Evolutionary conservation across 2,113 vertebrate species (phyloP).

Genomic region (Alaudala cheleensis): DNA sequence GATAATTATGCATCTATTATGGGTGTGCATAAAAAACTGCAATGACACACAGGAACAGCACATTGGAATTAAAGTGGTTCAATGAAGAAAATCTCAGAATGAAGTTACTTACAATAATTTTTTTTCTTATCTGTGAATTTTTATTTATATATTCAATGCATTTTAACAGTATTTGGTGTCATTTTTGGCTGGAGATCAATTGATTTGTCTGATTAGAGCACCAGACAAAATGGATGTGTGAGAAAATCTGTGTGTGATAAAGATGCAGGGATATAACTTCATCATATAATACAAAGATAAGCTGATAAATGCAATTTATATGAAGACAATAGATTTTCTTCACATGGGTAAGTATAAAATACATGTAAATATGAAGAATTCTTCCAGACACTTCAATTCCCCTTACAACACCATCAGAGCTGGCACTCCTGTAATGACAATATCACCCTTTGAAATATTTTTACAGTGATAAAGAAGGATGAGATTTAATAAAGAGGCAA

Average conservation of each 20-base stretch:
- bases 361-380: neutral
- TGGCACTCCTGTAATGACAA: neutral
- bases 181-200: neutral
- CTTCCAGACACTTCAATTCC: neutral
- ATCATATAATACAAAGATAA: neutral
- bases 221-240: neutral
- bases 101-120: neutral
- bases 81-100: neutral
- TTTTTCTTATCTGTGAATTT: neutral
- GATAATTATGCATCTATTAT: neutral
- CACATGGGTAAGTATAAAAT: neutral
- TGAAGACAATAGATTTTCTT: neutral
- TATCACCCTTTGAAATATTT: neutral
- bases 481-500: neutral
- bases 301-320: neutral
- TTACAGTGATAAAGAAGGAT: neutral
- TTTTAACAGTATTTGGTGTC: neutral
- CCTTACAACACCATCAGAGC: neutral
- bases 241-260: neutral
- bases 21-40: neutral
- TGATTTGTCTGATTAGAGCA: neutral
- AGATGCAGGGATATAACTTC: neutral
- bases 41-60: neutral
- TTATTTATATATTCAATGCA: fast-evolving
- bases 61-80: neutral